Base-by-base conservation (phyloP, 2,797 vertebrate genomes). In the Notoglanidium macrostoma region DNA sequence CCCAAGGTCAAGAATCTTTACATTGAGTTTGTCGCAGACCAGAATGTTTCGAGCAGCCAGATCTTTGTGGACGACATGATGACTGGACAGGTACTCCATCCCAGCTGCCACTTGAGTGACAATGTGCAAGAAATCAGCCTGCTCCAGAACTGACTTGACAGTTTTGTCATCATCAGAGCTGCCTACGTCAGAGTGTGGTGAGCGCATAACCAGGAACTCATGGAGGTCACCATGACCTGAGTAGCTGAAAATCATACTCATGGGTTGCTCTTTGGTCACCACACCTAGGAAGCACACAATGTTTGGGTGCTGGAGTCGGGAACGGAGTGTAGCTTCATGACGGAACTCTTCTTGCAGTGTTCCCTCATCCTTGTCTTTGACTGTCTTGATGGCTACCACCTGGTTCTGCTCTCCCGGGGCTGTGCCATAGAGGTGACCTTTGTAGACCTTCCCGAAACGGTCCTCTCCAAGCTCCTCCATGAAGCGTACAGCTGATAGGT, bases 401-500 rank as follows among this genome's bases (percentile, higher is more conserved):
- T 99, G 98, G 14, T 95, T 96, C 90, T 97, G 98, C 93, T 99
- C 98, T 15, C 97, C 97, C 0, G 97, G 96, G 0, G 94, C 92
- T 0, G 97, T 95, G 79, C 97, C 96, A 3, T 99, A 98, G 51
- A 99, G 95, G 90, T 99, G 98, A 1, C 98, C 98, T 91, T 97
- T 99, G 95, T 99, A 99, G 85, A 99, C 97, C 89, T 98, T 99
- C 19, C 98, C 98, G n/a, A 98, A 99, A 0, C 97, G 97, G 91
- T 99, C 98, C 87, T 99, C 98, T 5, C 98, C 98, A 0, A 99
- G 95, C 73, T 98, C 98, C 90, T 99, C 98, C 97, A 98, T 97
- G 91, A 99, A 98, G 5, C 97, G 94, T 78, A 99, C 96, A 0
- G 97, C 95, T 5, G 98, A 98, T 83, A 98, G 89, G 90, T 96